Evolutionary conservation across 2,888 invertebrate species (phyloP).

Genomic region (Lysandra coridon): DNA sequence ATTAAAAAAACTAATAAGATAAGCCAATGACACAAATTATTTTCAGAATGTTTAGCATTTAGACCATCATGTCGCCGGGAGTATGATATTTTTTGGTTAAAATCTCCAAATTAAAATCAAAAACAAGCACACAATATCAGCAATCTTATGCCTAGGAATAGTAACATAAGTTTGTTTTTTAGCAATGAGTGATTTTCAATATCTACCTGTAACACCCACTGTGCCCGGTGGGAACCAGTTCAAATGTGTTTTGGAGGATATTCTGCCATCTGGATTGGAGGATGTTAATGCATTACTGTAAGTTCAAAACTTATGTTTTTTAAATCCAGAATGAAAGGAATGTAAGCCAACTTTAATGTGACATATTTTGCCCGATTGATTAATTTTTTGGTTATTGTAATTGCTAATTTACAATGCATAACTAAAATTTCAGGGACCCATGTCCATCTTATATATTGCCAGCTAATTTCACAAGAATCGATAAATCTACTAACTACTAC

Average conservation of each 20-base stretch:
- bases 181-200: conserved; percentile 96
- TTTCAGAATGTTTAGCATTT: no score
- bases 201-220: conserved; percentile 85
- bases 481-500: conserved; percentile 74
- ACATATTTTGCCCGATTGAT: background rate
- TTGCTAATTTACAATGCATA: background rate
- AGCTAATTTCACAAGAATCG: conserved; percentile 87
- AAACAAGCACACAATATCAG: background rate
- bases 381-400: background rate
- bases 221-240: conserved; percentile 57
- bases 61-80: no score
- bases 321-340: background rate
- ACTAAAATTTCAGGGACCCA: conserved; percentile 51
- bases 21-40: background rate
- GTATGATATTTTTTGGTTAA: no score
- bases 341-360: background rate
- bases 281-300: conserved; percentile 37
- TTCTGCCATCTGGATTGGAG: conserved; percentile 81
- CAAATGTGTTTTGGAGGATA: conserved; percentile 82
- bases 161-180: conserved; percentile 47
- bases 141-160: background rate
- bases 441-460: conserved; percentile 87
- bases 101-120: background rate
- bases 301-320: conserved; percentile 18
- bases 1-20: background rate